Evolutionary conservation across 2,113 vertebrate species (phyloP).

Genomic region (Nothobranchius furzeri): DNA sequence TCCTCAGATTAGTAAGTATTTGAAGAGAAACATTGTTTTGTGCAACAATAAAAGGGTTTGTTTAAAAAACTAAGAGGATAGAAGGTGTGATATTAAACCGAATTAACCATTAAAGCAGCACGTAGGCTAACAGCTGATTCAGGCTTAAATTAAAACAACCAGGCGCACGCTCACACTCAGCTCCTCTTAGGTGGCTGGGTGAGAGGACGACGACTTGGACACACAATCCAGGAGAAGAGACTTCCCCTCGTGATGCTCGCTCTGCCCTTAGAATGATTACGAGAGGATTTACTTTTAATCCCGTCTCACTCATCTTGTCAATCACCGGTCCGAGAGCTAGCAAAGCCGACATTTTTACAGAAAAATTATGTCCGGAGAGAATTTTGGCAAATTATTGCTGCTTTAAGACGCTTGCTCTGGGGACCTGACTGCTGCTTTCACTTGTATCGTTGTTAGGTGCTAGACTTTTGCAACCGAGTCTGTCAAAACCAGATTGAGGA

Average conservation of each 20-base stretch:
- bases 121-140: neutral
- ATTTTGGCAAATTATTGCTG: neutral
- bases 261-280: slow-evolving; percentile 38
- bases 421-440: slow-evolving; percentile 23
- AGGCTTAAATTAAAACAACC: neutral
- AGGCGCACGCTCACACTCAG: neutral
- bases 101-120: neutral
- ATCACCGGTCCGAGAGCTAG: slow-evolving; percentile 32
- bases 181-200: slow-evolving; percentile 12
- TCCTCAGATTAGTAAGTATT: too few species aligned
- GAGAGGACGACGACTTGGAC: slow-evolving; percentile 33
- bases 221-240: slow-evolving; percentile 26
- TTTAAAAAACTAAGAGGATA: neutral
- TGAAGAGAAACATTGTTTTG: too few species aligned
- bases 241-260: slow-evolving; percentile 23
- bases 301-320: slow-evolving; percentile 48
- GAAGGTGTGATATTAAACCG: neutral
- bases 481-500: slow-evolving; percentile 55
- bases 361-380: neutral
- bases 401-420: neutral
- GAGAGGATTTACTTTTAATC: slow-evolving; percentile 67
- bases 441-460: slow-evolving; percentile 10
- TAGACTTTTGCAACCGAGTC: slow-evolving; percentile 21
- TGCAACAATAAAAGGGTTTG: too few species aligned
- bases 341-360: neutral